Base-by-base conservation (phyloP, 2,888 invertebrate species). In the Caenorhabditis sp. region DNA sequence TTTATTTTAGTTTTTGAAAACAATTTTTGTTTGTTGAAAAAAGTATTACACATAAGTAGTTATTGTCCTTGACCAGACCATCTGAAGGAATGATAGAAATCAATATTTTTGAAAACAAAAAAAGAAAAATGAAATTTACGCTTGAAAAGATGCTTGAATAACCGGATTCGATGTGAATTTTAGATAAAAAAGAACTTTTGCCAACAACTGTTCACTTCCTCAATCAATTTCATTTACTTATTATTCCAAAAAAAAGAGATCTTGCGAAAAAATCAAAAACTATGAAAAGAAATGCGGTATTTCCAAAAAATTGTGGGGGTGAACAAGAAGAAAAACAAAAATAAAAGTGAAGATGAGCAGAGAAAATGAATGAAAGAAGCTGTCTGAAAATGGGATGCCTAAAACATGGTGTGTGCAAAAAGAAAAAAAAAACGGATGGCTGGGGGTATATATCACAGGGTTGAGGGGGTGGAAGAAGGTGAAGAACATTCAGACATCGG, bases 401-500 rank as follows among this genome's bases (percentile, higher is more conserved):
- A 38, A 53, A 59, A 59, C 25, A 58, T 56, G 54, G 36, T n/a
- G n/a, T n/a, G n/a, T n/a, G n/a, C n/a, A n/a, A 59, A 27, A 38
- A 54, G n/a, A 54, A 10, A 36, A 17, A 63, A 50, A 43, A 56
- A 59, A 65, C 57, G n/a, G 23, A 56, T 54, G 57, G 62, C 26
- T 26, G 53, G 25, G 20, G 5, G 10, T 31, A 31, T 31, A 53
- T 71, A 72, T 67, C 71, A 72, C 67, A 71, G 63, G 36, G n/a
- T 20, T 53, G 20, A 43, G 27, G 59, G 49, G 36, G 36, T 49
- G 21, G 20, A n/a, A 50, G 3, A 27, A 20, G 49, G 21, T n/a
- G 43, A 17, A 23, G 60, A n/a, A n/a, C n/a, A n/a, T n/a, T 68
- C 27, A 83, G 60, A 83, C 83, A 67, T 83, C 83, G 38, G 83